phyloP scores from a whole-genome alignment of 2,113 vertebrate genomes.

The Marmota flaviventris region DNA sequence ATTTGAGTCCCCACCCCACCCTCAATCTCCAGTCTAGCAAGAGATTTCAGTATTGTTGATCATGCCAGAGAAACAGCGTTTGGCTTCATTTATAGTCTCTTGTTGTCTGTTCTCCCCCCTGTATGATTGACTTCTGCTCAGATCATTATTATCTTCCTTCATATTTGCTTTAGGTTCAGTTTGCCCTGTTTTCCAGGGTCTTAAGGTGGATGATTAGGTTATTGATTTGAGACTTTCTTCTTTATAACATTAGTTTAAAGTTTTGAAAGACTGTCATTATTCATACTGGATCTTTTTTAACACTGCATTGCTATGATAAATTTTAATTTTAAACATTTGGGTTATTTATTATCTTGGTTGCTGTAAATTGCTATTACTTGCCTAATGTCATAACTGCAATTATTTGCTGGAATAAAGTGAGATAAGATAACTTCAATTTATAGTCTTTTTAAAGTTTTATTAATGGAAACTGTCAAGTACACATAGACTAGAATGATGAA shows the following conservation, averaged over 20 bases:
- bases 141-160: neutral
- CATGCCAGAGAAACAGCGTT: neutral
- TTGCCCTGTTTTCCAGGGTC: neutral
- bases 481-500: neutral
- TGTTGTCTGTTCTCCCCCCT: neutral
- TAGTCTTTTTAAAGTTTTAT: neutral
- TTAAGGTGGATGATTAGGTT: neutral
- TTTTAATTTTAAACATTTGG: neutral
- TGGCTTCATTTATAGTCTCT: neutral
- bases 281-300: neutral
- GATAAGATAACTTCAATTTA: neutral
- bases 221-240: neutral
- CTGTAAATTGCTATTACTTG: neutral
- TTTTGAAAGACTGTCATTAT: neutral
- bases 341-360: neutral
- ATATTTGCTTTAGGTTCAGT: neutral
- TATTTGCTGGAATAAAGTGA: neutral
- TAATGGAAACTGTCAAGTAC: neutral
- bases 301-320: neutral
- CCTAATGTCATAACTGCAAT: neutral
- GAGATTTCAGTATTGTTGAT: neutral
- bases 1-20: neutral
- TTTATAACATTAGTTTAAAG: neutral
- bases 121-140: neutral
- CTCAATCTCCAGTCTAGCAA: neutral